These are phyloP conservation scores for Sesia bembeciformis DNA, from an alignment of 2,888 invertebrate species.

Conservation along the genomic window DNA sequence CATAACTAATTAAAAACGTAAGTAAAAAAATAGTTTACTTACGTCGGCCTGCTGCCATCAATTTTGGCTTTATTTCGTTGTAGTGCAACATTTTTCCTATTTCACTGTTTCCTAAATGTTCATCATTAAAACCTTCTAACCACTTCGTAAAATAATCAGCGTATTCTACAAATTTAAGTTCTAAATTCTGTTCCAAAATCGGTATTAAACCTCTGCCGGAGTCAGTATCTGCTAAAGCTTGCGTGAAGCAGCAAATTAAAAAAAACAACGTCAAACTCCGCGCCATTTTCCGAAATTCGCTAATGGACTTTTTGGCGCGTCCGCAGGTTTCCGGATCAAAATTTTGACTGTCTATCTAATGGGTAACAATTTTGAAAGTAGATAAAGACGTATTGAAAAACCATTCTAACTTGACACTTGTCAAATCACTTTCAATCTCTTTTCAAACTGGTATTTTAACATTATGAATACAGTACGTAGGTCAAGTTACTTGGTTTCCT, in stretches of 20 bases:
- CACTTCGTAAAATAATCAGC: slow-evolving; percentile 20
- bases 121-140: slow-evolving; percentile 47
- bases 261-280: slow-evolving; percentile 12
- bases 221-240: not conserved
- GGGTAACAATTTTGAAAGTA: not conserved
- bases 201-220: slow-evolving; percentile 11
- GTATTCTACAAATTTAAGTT: slow-evolving; percentile 28
- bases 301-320: slow-evolving; percentile 9
- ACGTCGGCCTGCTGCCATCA: slow-evolving; percentile 22
- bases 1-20: too few relatives aligned
- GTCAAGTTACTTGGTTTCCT: too few relatives aligned
- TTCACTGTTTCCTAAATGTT: slow-evolving; percentile 34
- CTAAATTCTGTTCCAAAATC: slow-evolving; percentile 27
- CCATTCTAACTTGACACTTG: not conserved
- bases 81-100: slow-evolving; percentile 42
- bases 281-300: slow-evolving; percentile 12
- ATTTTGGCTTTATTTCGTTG: slow-evolving; percentile 37
- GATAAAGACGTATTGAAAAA: not conserved
- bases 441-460: not conserved
- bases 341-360: slow-evolving; percentile 17
- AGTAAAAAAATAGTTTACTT: slow-evolving; percentile 15
- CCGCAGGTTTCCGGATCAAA: slow-evolving; percentile 18
- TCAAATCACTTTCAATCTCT: not conserved
- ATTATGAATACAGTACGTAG: not conserved
- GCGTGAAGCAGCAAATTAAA: slow-evolving; percentile 7